Evolutionary conservation across 2,113 vertebrate genomes (phyloP).

Genomic region (Synchiropus splendidus): DNA sequence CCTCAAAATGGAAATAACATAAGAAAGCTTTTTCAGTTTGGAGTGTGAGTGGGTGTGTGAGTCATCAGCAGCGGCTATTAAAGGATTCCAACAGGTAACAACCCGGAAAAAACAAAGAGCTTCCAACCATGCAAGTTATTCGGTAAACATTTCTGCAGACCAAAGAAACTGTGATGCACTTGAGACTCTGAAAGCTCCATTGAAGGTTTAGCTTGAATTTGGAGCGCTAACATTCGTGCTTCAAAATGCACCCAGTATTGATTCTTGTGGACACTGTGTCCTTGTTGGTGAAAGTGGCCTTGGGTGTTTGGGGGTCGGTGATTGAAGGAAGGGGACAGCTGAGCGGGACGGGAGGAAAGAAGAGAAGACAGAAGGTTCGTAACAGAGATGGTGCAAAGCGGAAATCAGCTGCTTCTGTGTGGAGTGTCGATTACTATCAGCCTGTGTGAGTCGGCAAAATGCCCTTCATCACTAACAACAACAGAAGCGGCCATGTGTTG

Average conservation of each 20-base stretch:
- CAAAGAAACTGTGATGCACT: no score
- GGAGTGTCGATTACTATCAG: slow-evolving; percentile 37
- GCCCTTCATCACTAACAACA: no score
- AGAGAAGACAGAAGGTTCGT: slow-evolving; percentile 29
- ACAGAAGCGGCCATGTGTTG: no score
- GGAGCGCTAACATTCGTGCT: neutral
- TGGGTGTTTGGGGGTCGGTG: slow-evolving; percentile 14
- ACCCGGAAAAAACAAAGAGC: no score
- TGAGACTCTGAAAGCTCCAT: no score
- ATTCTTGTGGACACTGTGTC: neutral
- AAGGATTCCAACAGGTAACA: no score
- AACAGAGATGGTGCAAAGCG: slow-evolving; percentile 40
- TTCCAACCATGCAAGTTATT: no score
- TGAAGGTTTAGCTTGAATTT: no score
- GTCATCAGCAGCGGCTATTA: no score
- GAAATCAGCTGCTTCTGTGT: slow-evolving; percentile 49
- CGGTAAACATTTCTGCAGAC: no score
- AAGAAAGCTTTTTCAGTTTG: no score
- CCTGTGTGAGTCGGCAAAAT: neutral
- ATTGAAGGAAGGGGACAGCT: slow-evolving; percentile 57
- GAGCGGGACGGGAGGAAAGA: slow-evolving; percentile 24
- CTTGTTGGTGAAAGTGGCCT: slow-evolving; percentile 25
- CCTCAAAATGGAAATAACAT: slow-evolving; percentile 35
- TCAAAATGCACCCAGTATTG: neutral
- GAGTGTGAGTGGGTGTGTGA: no score